A percentile compares a stretch with the other conserved stretches of the same genome.
Conservation (phyloP, 1,140 invertebrate species). For the Lepidotrigona ventralis region DNA sequence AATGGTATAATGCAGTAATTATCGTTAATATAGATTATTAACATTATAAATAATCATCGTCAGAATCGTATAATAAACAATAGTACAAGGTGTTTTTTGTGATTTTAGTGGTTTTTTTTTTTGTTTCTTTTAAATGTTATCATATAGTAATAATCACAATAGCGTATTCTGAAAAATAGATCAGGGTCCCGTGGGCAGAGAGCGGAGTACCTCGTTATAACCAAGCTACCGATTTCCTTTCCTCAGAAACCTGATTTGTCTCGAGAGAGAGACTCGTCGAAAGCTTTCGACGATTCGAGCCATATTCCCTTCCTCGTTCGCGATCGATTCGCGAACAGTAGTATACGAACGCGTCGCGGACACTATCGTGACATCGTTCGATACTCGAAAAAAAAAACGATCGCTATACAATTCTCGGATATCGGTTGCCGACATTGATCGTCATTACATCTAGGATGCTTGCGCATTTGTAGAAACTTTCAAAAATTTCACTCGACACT, state of each 20-base stretch:
- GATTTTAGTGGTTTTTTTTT: conserved; percentile 63
- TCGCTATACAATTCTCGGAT: background rate
- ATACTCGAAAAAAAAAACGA: background rate
- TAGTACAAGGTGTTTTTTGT: conserved; percentile 67
- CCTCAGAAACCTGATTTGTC: background rate
- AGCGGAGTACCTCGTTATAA: conserved; percentile 65
- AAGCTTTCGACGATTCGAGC: background rate
- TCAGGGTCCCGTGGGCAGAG: conserved; percentile 77
- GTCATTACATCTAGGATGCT: too few species aligned
- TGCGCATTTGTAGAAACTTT: too few species aligned
- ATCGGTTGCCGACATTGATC: background rate
- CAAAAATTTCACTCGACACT: too few species aligned
- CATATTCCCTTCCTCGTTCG: background rate
- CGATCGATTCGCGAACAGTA: conserved; percentile 3
- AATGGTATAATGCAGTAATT: conserved; percentile 76
- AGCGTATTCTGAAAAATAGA: conserved; percentile 81
- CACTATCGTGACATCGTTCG: too few species aligned
- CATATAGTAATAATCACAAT: conserved; percentile 80
- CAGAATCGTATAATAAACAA: conserved; percentile 71
- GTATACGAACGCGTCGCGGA: too few species aligned
- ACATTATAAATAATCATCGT: conserved; percentile 70
- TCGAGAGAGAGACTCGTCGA: background rate
- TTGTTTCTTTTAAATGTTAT: conserved; percentile 71
- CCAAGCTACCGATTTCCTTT: background rate
- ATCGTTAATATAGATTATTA: conserved; percentile 75